Percentiles rank a stretch among this genome's conserved stretches.
phyloP scores from a whole-genome alignment of 2,797 vertebrate species.

The Harpagifer antarcticus region DNA sequence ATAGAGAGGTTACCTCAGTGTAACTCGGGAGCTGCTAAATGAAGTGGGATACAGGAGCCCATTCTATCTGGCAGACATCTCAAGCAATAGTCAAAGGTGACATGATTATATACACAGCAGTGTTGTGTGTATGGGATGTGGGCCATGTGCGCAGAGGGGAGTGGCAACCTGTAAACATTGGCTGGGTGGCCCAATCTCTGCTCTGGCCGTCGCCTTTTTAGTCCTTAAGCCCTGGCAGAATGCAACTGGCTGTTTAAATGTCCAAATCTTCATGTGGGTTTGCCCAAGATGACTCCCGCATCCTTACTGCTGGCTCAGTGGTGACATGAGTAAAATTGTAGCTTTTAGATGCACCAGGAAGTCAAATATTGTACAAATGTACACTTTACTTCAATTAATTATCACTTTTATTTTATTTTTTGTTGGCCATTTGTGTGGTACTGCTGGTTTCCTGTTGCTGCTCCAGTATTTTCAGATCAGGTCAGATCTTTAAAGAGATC shows the following conservation, averaged over 20 bases:
- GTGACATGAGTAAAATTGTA: neutral
- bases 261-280: slow-evolving; percentile 2
- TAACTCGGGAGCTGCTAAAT: slow-evolving; percentile 51
- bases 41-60: slow-evolving; percentile 46
- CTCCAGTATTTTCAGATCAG: neutral
- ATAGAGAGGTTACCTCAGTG: slow-evolving; percentile 44
- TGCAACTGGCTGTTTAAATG: slow-evolving; percentile 19
- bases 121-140: slow-evolving; percentile 61
- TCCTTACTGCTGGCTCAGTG: neutral
- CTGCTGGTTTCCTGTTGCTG: neutral
- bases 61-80: slow-evolving; percentile 59
- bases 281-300: slow-evolving; percentile 10
- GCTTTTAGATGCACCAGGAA: neutral
- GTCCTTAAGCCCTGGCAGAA: slow-evolving; percentile 32
- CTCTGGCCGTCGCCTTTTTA: slow-evolving; percentile 62
- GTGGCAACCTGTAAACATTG: slow-evolving; percentile 73
- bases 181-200: slow-evolving; percentile 70
- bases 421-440: neutral
- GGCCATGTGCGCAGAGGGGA: slow-evolving; percentile 45
- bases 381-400: neutral
- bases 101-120: slow-evolving; percentile 73
- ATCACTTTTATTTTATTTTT: neutral
- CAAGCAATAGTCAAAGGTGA: slow-evolving; percentile 66
- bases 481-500: neutral
- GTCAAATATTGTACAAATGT: neutral